These are phyloP conservation scores for Egretta garzetta DNA, from an alignment of 2,113 vertebrate genomes.

Conservation along the genomic window DNA sequence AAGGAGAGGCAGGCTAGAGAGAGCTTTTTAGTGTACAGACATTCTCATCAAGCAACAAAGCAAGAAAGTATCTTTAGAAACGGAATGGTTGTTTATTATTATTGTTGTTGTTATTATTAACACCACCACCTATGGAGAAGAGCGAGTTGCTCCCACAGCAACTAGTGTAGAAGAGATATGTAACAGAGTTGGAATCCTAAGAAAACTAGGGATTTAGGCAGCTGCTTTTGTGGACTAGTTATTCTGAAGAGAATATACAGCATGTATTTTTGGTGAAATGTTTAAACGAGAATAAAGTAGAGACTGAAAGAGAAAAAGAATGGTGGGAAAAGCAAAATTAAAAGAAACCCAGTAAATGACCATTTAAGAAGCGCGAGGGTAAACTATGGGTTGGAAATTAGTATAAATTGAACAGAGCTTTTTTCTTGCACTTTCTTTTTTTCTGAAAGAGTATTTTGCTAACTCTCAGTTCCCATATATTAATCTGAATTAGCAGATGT, in stretches of 20 bases:
- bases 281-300: not conserved
- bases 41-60: not conserved
- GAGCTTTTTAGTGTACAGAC: not conserved
- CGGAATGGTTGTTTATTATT: not conserved
- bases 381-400: not conserved
- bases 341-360: not conserved
- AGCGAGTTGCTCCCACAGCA: not conserved
- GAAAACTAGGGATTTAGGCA: not conserved
- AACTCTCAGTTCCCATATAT: not conserved
- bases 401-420: conserved; percentile 1
- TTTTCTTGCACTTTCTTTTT: not conserved
- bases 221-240: not conserved
- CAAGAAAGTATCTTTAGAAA: conserved; percentile 5
- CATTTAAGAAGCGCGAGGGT: not conserved
- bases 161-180: not conserved
- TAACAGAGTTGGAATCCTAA: not conserved
- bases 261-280: not conserved
- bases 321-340: not conserved
- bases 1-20: not conserved
- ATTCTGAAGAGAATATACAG: not conserved
- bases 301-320: not conserved
- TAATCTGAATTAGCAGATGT: conserved; percentile 62
- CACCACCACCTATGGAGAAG: not conserved
- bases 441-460: conserved; percentile 8
- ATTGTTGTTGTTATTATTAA: not conserved